Evolutionary conservation across 37 sponge, comb jelly and placozoan species (phyloP), one percentile per base, ranked within the genome.

Genomic region (Aplysina aerophoba): DNA sequence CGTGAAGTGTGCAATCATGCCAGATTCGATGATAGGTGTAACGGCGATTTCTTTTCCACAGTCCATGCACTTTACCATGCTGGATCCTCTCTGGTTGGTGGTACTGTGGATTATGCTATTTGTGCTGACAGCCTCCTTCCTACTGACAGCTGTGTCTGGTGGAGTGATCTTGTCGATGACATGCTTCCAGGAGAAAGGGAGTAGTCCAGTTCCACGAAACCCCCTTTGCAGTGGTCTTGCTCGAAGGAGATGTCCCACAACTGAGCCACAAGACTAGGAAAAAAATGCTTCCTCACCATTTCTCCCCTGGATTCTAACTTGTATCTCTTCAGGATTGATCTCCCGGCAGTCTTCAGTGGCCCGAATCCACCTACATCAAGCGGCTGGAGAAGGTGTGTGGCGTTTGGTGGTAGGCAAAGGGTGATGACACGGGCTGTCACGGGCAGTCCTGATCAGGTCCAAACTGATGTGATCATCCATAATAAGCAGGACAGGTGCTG

Each of bases 121-220:
- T 6, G n/a, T 24, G 54, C 17, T n/a, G 24, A 53, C 4, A 25
- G 50, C 50, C 3, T 44, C 50, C 50, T 44, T 44, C 6, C 50
- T 44, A 44, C 50, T 44, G 50, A 44, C 50, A 44, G 50, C 50
- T 44, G 50, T 44, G 50, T 44, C 50, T 8, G 64, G 21, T 8
- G 82, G 61, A 22, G 82, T 31, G 21, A 81, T 59, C 63, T 60
- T 81, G 1, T 30, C 38, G 15, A 81, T 2, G 38, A 81, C 64
- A 58, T 81, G 82, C 35, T 83, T 16, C 24, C 71, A 1, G 16
- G 84, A 83, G 16, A 87, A 80, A 36, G 87, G 87, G 50, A 73
- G 0, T n/a, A 87, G 24, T 11, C 87, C 87, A 30, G 81, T 57
- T 36, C 72, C 80, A 64, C 58, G 53, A 66, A 87, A 87, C 28